These are phyloP conservation scores for Pseudomyrmex concolor DNA, from an alignment of 1,140 invertebrate species.

Conservation along the genomic window DNA sequence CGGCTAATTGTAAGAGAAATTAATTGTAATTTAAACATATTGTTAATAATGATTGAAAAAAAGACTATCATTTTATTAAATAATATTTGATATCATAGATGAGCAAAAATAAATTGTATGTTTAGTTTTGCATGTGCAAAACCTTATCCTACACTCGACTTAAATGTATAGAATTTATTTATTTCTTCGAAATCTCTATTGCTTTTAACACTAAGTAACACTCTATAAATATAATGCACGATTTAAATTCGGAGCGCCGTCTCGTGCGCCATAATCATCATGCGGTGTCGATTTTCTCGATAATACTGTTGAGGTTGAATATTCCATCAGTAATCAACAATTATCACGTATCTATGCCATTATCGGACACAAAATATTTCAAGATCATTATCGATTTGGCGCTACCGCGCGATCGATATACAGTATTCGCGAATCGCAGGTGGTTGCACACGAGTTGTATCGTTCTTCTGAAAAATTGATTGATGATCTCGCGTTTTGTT, in stretches of 20 bases:
- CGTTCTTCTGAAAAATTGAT: neutral
- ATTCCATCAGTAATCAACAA: neutral
- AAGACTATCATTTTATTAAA: conserved; percentile 10
- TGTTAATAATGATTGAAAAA: neutral
- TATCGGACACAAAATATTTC: neutral
- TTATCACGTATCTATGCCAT: neutral
- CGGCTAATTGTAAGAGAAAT: too few species aligned
- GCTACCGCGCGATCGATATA: neutral
- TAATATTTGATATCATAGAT: conserved; percentile 8
- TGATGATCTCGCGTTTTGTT: conserved; percentile 2
- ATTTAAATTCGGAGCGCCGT: neutral
- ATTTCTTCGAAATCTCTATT: neutral
- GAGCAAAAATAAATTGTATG: neutral
- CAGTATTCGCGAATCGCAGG: conserved; percentile 2
- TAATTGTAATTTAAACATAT: neutral
- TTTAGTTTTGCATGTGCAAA: neutral
- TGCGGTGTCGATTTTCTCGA: conserved; percentile 7
- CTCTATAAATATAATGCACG: neutral
- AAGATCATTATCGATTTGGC: conserved; percentile 11
- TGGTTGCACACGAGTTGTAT: neutral
- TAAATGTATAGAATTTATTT: neutral
- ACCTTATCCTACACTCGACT: too few species aligned
- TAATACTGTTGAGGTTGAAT: neutral
- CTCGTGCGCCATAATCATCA: neutral
- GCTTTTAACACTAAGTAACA: neutral